phyloP scores from a whole-genome alignment of 2,797 vertebrate genomes.

The Phalanger gymnotis region DNA sequence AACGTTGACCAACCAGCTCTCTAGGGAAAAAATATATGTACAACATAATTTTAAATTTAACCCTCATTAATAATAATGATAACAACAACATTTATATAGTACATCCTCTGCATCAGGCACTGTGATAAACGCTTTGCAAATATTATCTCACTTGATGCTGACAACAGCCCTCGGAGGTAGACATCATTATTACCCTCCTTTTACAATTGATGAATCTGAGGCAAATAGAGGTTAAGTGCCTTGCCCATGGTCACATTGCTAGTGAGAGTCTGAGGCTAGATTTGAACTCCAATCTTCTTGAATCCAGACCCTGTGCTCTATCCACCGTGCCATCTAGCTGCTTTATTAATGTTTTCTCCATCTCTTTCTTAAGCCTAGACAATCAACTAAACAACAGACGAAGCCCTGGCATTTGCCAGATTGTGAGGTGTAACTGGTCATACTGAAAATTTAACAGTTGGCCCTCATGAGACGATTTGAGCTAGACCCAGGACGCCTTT shows the following conservation, averaged over 20 bases:
- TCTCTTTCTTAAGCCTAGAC: background rate
- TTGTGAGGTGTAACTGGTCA: background rate
- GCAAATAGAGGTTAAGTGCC: too few species aligned
- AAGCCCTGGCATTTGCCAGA: background rate
- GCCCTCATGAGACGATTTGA: background rate
- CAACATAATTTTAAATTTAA: background rate
- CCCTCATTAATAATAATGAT: background rate
- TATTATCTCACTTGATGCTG: too few species aligned
- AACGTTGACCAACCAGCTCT: background rate
- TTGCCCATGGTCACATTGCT: too few species aligned
- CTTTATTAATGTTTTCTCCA: background rate
- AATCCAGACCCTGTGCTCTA: background rate
- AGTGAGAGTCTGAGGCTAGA: background rate
- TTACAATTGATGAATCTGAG: too few species aligned
- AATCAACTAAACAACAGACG: background rate
- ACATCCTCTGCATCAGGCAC: background rate
- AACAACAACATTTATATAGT: background rate
- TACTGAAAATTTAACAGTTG: background rate
- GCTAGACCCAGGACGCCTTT: background rate
- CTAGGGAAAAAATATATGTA: background rate
- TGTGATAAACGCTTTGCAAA: too few species aligned
- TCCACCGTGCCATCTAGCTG: background rate
- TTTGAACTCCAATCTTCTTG: background rate
- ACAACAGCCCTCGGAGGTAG: too few species aligned
- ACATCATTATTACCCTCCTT: too few species aligned